phyloP scores from a whole-genome alignment of 2,113 vertebrate genomes.

The Nycticebus coucang region DNA sequence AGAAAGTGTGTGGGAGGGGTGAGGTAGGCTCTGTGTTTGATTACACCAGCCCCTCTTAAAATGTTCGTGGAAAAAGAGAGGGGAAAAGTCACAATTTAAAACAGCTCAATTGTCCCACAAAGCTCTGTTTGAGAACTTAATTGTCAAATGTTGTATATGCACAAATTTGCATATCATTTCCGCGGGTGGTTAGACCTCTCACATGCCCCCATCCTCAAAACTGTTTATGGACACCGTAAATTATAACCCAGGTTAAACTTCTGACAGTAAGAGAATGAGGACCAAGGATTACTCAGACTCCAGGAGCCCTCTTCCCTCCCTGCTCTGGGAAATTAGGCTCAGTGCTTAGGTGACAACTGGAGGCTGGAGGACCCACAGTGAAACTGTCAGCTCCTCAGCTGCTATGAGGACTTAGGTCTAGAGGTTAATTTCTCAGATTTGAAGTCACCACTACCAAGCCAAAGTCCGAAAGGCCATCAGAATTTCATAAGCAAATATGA shows the following conservation, averaged over 20 bases:
- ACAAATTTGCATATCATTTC: neutral
- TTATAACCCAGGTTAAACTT: neutral
- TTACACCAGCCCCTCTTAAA: neutral
- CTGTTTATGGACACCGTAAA: neutral
- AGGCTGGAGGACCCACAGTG: neutral
- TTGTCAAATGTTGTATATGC: neutral
- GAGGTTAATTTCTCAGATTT: neutral
- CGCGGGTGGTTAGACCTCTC: neutral
- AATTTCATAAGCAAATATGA: neutral
- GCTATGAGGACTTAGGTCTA: neutral
- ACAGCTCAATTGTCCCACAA: neutral
- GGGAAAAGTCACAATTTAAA: slow-evolving; percentile 19
- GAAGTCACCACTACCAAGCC: neutral
- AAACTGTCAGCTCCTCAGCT: neutral
- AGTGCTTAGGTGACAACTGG: neutral
- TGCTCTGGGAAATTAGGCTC: neutral
- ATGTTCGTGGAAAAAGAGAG: neutral
- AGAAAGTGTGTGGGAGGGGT: neutral
- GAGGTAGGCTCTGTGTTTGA: neutral
- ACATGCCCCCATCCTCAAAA: neutral
- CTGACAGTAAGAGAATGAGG: neutral
- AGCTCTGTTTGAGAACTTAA: neutral
- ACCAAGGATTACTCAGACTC: neutral
- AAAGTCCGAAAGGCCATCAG: neutral
- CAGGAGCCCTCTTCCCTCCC: neutral